Evolutionary conservation across 1,140 invertebrate genomes (phyloP), one percentile per base, ranked within the genome.

Genomic region (Drosophila erecta): DNA sequence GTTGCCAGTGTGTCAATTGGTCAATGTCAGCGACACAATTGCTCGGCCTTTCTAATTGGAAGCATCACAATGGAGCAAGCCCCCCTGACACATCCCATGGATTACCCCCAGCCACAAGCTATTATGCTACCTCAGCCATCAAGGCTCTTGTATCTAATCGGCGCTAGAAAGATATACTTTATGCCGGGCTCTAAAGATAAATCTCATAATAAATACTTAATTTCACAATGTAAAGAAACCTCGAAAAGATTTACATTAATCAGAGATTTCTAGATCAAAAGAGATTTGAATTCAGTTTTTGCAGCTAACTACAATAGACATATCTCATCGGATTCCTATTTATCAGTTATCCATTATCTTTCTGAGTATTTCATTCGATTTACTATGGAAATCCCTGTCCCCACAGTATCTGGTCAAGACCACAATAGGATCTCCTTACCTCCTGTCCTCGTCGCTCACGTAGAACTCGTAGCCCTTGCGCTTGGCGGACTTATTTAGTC

Each of bases 361-460:
- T 0, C 30, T 30, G 46, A 12, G 24, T 47, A 27, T 22, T 47
- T 14, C 41, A 10, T 43, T 43, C 0, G 5, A 11, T 20, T 3
- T 20, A 41, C 40, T 10, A 15, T 41, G 0, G 3, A 15, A 6
- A 41, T 3, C n/a, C 2, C 10, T 5, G 8, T 12, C 1, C 17
- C 41, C 8, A 14, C 5, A 24, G 2, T 46, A 14, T 14, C 17
- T 47, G 6, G 41, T 22, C 41, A 12, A 47, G 10, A 15, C 27
- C n/a, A 24, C 24, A n/a, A 27, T 15, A 7, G 27, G 30, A 51
- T 12, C 17, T 10, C 54, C 62, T 87, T 59, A 93, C 94, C 94
- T 94, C 80, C 92, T 85, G 67, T 94, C 94, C 58, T 94, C 94
- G 50, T 94, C 94, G n/a, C 93, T 93, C 0, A 93, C 81, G 80